Evolutionary conservation across 2,797 vertebrate genomes (phyloP), one percentile per base, ranked within the genome.

Genomic region (Hippoglossus hippoglossus): DNA sequence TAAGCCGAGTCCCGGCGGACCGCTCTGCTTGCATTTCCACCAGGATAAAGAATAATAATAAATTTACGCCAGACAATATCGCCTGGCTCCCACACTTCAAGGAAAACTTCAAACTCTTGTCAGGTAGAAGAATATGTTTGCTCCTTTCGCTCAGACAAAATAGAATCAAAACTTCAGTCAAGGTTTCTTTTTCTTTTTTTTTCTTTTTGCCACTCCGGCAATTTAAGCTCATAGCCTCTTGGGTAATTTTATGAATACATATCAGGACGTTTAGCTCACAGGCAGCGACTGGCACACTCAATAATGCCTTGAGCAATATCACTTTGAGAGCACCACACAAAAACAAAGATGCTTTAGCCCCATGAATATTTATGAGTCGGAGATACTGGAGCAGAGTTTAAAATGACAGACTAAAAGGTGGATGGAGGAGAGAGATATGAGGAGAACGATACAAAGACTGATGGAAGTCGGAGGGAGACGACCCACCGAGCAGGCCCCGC

Each of bases 171-270:
- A 76, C 82, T 73, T 81, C 47, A 75, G 67, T 70, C 8, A 16
- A 78, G 36, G 5, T 47, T 57, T 80, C 28, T 73, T 78, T 71
- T 26, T 63, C 3, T 9, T 28, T 19, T 41, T 47, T 39, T 57
- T 57, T 77, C 61, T 71, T 79, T 63, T 54, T 72, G 67, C 68
- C 75, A 69, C 79, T 84, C 75, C 67, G 72, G 84, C 85, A 88
- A 88, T 86, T 85, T 88, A 52, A 91, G 84, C 84, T 57, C 70
- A 76, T 19, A 74, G 84, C 83, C 87, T 91, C 76, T 56, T 86
- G 87, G 88, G 88, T 89, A 83, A 87, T 89, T 91, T 88, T 83
- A 63, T 90, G 86, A 92, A 93, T 91, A 89, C 85, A 91, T 92
- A 92, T 87, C 82, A 85, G 89, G 87, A 87, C 90, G 86, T 93